phyloP scores from a whole-genome alignment of 2,888 invertebrate genomes.

The Eumacrocentrus americanus region DNA sequence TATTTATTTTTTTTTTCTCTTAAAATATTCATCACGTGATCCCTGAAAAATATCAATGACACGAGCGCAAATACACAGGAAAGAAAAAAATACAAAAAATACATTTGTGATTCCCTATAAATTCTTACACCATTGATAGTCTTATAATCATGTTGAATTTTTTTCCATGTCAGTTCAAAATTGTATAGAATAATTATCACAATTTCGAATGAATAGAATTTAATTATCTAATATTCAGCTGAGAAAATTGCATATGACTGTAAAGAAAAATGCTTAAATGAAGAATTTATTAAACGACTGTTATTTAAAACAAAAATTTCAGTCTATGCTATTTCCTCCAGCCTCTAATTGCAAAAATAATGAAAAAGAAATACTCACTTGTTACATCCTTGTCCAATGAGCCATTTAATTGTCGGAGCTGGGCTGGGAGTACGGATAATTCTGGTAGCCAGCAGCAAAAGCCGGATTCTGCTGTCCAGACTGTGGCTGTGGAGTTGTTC shows the following conservation, averaged over 20 bases:
- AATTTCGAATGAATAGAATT: conserved; percentile 11
- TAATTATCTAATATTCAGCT: not conserved
- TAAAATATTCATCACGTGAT: conserved; percentile 10
- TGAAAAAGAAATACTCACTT: conserved; percentile 48
- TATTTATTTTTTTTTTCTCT: conserved; percentile 22
- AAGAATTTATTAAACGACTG: too few relatives aligned
- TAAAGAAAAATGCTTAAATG: not conserved
- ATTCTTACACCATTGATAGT: conserved; percentile 58
- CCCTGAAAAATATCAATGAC: conserved; percentile 38
- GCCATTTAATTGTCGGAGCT: conserved; percentile 55
- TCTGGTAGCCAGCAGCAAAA: conserved; percentile 58
- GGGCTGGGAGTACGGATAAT: conserved; percentile 57
- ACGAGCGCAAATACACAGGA: not conserved
- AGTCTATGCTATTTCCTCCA: conserved; percentile 6
- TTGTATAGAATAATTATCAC: conserved; percentile 40
- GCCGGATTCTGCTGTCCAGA: conserved; percentile 57
- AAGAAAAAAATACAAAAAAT: conserved; percentile 27
- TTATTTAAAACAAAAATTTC: not conserved
- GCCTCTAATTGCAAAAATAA: not conserved
- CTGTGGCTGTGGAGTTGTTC: conserved; percentile 50
- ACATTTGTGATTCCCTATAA: conserved; percentile 35
- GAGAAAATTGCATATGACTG: conserved; percentile 1
- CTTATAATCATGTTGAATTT: conserved; percentile 15
- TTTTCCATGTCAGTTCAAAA: conserved; percentile 13
- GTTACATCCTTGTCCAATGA: conserved; percentile 37